Percentiles rank a stretch among this genome's conserved stretches.
phyloP scores from a whole-genome alignment of 2,113 vertebrate genomes.

The Nothoprocta perdicaria region DNA sequence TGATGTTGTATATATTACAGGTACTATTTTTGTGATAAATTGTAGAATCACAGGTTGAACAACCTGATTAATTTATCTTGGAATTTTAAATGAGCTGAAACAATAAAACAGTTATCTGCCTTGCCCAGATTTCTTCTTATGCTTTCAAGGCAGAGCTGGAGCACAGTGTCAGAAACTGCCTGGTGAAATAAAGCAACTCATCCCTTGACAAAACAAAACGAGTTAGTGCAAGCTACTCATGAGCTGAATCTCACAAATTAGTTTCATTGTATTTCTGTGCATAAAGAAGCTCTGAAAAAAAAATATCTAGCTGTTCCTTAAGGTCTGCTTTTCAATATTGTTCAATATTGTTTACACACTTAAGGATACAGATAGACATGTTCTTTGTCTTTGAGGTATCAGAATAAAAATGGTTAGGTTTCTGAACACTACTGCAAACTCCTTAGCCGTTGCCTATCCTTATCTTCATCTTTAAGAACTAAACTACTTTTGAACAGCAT shows the following conservation, averaged over 20 bases:
- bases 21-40: background rate
- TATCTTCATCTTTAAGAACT: background rate
- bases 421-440: background rate
- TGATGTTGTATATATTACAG: background rate
- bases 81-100: background rate
- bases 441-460: background rate
- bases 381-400: background rate
- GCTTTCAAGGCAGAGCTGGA: background rate
- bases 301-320: background rate
- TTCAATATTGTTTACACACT: background rate
- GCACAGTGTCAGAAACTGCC: background rate
- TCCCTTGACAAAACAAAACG: accelerated
- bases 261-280: background rate
- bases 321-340: background rate
- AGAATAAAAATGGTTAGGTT: background rate
- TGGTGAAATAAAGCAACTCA: background rate
- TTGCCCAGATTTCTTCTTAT: background rate
- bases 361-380: background rate
- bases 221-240: background rate
- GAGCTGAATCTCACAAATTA: background rate
- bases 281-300: background rate
- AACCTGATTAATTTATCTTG: background rate
- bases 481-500: background rate
- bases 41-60: background rate
- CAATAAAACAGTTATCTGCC: background rate